Evolutionary conservation across 2,888 invertebrate species (phyloP).

Genomic region (Cistogaster globosa): DNA sequence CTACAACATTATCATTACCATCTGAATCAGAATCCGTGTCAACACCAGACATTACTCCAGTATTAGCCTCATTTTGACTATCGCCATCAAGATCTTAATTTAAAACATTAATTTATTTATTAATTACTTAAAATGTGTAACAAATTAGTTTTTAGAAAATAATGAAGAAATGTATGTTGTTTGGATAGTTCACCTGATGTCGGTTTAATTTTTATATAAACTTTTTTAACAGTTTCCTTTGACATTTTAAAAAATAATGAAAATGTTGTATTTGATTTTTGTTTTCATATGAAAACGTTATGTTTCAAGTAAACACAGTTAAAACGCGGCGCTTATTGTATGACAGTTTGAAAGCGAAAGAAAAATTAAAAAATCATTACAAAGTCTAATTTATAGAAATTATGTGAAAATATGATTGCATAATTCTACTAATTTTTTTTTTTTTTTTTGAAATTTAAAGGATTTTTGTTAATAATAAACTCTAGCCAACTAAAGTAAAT

Average conservation of each 20-base stretch:
- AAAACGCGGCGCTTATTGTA: too few species aligned
- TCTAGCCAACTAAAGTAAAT: slow-evolving; percentile 55
- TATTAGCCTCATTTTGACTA: slow-evolving; percentile 86
- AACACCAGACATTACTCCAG: slow-evolving; percentile 83
- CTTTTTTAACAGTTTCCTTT: too few species aligned
- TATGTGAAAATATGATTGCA: background rate
- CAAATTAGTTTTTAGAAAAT: background rate
- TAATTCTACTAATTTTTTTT: background rate
- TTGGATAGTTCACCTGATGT: slow-evolving; percentile 10
- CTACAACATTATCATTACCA: slow-evolving; percentile 73
- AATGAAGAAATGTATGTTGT: background rate
- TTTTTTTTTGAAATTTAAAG: background rate
- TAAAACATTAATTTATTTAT: slow-evolving; percentile 15
- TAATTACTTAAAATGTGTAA: background rate
- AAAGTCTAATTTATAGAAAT: too few species aligned
- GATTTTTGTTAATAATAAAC: background rate
- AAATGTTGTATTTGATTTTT: too few species aligned
- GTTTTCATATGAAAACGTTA: too few species aligned
- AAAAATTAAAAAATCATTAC: too few species aligned
- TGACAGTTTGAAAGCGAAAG: too few species aligned
- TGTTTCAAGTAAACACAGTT: too few species aligned
- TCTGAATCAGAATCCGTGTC: slow-evolving; percentile 87
- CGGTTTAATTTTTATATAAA: too few species aligned
- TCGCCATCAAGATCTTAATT: slow-evolving; percentile 88
- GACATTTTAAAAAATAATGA: background rate